Base-by-base conservation (phyloP, 2,113 vertebrate genomes). In the Loxodonta africana region DNA sequence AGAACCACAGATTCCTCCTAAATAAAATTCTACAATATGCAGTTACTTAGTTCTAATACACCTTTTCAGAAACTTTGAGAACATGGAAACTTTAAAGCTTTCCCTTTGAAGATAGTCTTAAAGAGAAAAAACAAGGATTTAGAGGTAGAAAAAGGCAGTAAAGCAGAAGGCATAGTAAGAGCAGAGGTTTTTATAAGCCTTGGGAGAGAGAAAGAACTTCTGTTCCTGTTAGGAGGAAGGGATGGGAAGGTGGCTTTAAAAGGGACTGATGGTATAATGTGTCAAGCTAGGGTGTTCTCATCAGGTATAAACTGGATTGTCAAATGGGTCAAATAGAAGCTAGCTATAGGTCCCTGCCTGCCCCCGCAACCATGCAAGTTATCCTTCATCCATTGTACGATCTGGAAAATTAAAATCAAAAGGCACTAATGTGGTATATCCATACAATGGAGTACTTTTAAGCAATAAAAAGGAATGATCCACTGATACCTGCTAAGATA, bases 41-140 rank as follows among this genome's bases (percentile, higher is more conserved):
- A 69, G 33, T n/a, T 91, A 83, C 15, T 90, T 96, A 71, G 33
- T 80, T 93, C 65, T 88, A 44, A 91, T 41, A 37, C n/a, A 48
- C 26, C 53, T 88, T 93, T 91, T 93, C 10, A 93, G 41, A 91
- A 88, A 90, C 77, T 86, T 94, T 46, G n/a, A 87, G 65, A 93
- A 74, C 60, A 51, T 74, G 30, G n/a, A 92, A 80, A 85, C 9
- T 78, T 95, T 83, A 78, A 96, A 83, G 30, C 46, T 84, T 1
- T 78, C 44, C 69, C 33, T 73, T 80, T 85, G 46, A 90, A 89
- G 67, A 65, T 80, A 73, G 71, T 87, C n/a, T 71, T 80, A 81
- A 41, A 69, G 33, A 94, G 74, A 92, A 48, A n/a, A 96, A 91
- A 93, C 15, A 95, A 73, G 51, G 48, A 80, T 11, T 94, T 60